Evolutionary conservation across 2,113 vertebrate species (phyloP).

Genomic region (Psilopsiagon aurifrons): DNA sequence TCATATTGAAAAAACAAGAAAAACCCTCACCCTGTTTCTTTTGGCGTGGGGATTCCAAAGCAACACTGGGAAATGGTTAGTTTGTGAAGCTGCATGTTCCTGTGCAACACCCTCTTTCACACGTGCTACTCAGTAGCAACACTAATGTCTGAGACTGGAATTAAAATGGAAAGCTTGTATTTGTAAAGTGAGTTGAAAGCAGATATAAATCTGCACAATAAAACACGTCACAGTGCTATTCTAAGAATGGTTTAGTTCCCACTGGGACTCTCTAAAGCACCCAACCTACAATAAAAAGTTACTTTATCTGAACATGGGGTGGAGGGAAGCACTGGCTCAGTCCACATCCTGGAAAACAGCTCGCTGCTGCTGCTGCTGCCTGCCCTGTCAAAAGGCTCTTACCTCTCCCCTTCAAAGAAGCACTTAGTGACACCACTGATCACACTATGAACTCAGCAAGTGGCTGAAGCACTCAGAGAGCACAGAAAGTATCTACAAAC

Average conservation of each 20-base stretch:
- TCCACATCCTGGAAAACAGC: neutral
- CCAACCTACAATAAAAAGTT: neutral
- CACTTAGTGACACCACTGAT: neutral
- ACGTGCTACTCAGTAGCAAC: neutral
- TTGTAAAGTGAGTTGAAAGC: neutral
- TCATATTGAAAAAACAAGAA: neutral
- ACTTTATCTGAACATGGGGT: neutral
- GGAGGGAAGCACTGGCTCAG: neutral
- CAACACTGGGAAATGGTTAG: neutral
- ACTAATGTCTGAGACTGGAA: neutral
- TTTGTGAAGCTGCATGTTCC: neutral
- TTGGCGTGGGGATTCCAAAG: neutral
- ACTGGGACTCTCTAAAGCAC: neutral
- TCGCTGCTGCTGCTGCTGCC: neutral
- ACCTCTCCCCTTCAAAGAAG: neutral
- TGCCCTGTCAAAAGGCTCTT: neutral
- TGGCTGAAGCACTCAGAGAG: neutral
- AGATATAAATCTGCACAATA: neutral
- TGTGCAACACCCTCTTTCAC: neutral
- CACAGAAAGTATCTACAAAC: neutral
- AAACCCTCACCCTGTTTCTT: neutral
- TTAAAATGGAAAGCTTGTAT: constrained; percentile 8
- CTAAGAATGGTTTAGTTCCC: neutral
- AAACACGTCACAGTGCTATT: neutral
- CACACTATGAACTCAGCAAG: neutral